Conservation (phyloP, 1,140 invertebrate species). For the Lanistes nyassanus region DNA sequence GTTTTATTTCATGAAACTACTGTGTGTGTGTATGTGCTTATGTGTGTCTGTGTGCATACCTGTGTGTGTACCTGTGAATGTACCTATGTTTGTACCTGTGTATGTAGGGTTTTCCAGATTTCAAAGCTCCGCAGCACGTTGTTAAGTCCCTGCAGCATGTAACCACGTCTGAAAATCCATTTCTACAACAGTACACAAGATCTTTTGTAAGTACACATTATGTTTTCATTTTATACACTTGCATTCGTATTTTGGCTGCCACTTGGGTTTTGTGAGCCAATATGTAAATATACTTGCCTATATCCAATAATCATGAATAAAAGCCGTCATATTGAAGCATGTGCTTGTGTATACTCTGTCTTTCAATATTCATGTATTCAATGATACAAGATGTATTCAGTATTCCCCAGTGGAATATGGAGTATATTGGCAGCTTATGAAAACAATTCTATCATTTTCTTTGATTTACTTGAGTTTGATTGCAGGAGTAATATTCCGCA, state of each 20-base stretch:
- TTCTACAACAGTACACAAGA: conserved; percentile 88
- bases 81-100: conserved; percentile 4
- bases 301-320: too few species aligned
- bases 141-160: conserved; percentile 80
- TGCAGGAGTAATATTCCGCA: not conserved
- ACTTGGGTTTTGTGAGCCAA: not conserved
- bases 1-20: not conserved
- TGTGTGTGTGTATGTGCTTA: too few species aligned
- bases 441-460: not conserved
- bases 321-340: not conserved
- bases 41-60: too few species aligned
- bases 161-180: conserved; percentile 75
- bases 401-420: not conserved
- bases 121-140: conserved; percentile 85
- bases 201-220: conserved; percentile 68
- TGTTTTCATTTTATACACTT: not conserved
- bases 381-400: not conserved
- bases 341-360: not conserved
- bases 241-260: not conserved
- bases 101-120: conserved; percentile 91
- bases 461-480: not conserved
- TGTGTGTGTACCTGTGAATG: not conserved
- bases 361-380: not conserved
- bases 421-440: not conserved
- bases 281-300: not conserved